phyloP scores from a whole-genome alignment of 37 sponge, comb jelly and placozoan species.

The Halisarca cf. caerulea region DNA sequence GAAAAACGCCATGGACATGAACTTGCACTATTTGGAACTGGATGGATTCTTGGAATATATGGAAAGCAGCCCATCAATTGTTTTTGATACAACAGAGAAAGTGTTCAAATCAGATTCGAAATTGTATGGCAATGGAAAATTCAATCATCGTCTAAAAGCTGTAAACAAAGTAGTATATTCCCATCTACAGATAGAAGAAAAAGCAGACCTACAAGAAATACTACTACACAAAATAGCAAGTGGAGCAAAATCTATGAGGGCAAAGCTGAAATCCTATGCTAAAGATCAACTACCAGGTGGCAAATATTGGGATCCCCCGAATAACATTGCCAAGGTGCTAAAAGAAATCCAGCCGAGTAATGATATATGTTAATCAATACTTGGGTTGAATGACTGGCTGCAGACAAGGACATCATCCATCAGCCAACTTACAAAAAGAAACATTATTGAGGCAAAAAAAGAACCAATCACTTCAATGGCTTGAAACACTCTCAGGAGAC shows the following conservation, averaged over 20 bases:
- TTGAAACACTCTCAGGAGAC: background rate
- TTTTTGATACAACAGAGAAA: conserved; percentile 11
- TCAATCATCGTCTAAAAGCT: conserved; percentile 24
- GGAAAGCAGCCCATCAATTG: background rate
- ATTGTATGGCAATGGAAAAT: conserved; percentile 26
- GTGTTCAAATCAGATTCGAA: conserved; percentile 27
- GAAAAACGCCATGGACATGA: conserved; percentile 33
- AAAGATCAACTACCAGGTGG: conserved; percentile 50
- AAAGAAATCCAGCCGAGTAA: conserved; percentile 21
- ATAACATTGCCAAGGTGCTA: background rate
- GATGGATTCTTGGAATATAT: conserved; percentile 12
- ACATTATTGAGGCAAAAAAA: conserved; percentile 35
- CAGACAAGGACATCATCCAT: conserved; percentile 22
- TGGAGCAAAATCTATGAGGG: conserved; percentile 42
- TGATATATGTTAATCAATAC: conserved; percentile 45
- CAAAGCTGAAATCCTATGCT: conserved; percentile 47
- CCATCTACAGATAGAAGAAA: background rate
- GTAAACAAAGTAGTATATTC: background rate
- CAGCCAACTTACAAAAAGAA: conserved; percentile 3
- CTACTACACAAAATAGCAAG: background rate
- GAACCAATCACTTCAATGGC: conserved; percentile 34
- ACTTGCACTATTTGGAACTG: conserved; percentile 25
- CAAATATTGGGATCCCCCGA: conserved; percentile 40
- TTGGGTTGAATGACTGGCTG: conserved; percentile 43
- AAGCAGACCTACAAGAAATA: too few relatives aligned